Evolutionary conservation across 2,797 vertebrate genomes (phyloP), one percentile per base, ranked within the genome.

Genomic region (Todus mexicanus): DNA sequence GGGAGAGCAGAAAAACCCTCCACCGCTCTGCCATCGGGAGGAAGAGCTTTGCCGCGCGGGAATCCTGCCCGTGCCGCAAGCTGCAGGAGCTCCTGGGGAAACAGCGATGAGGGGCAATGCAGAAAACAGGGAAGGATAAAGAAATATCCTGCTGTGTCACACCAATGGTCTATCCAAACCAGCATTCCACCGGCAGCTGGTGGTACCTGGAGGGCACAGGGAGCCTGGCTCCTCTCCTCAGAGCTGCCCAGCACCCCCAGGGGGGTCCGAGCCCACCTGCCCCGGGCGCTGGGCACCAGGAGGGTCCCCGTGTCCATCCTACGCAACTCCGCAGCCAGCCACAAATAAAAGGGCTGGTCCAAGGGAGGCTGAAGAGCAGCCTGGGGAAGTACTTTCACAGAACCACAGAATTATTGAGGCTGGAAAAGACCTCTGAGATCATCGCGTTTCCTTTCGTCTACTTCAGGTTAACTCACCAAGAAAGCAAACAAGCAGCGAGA

Each of bases 301-400:
- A 29, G 26, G 19, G 12, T 26, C 31, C 4, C 0, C 7, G 5
- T 3, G 19, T 35, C 35, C 11, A 6, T 16, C 40, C n/a, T 5
- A 37, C 33, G 16, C 21, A 8, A 13, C 23, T 40, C 27, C 78
- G 21, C 2, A 27, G 25, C 7, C 5, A 15, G 15, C 11, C 20
- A 54, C 37, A 50, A 54, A 14, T 6, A 47, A 57, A 22, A 43
- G 22, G 35, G 8, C 15, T 11, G 21, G 20, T 6, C 18, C 29
- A 8, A 57, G 38, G 23, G 73, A 68, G 22, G 14, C 37, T 19
- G 16, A 65, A 42, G 0, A 15, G n/a, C 1, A 3, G 10, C 31
- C 7, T 5, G 14, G 17, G 3, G 33, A 60, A 31, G 20, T 35
- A 15, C 8, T 38, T 40, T 5, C 8, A 19, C 18, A n/a, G n/a